Evolutionary conservation across 2,888 invertebrate genomes (phyloP).

Genomic region (Cryptocephalus primarius): DNA sequence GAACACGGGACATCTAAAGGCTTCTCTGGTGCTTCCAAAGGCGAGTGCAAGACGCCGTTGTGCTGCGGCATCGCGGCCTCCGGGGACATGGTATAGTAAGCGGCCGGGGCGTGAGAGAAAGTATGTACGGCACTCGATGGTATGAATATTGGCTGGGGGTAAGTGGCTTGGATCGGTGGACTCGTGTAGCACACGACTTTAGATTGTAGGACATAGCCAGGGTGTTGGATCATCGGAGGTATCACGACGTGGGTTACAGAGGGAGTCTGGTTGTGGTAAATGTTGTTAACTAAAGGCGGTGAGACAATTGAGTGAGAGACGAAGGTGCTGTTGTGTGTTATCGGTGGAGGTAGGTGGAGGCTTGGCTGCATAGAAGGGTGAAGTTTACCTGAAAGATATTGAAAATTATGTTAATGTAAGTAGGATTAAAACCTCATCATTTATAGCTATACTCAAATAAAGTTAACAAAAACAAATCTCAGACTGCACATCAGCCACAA

Average conservation of each 20-base stretch:
- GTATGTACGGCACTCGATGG: conserved; percentile 3
- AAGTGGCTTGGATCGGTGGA: conserved; percentile 4
- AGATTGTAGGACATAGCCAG: background rate
- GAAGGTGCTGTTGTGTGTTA: conserved; percentile 3
- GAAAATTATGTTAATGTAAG: no score
- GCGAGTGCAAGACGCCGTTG: background rate
- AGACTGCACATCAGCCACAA: no score
- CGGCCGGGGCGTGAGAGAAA: conserved; percentile 2
- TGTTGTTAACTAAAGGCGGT: conserved; percentile 1
- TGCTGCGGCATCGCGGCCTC: background rate
- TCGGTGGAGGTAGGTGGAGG: background rate
- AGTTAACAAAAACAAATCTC: no score
- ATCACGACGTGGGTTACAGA: conserved; percentile 8
- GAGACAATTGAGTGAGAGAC: conserved; percentile 5
- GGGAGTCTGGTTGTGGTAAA: conserved; percentile 7
- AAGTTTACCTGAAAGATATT: no score
- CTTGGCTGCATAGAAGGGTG: no score
- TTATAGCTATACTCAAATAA: no score
- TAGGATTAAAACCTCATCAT: no score
- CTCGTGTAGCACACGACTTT: conserved; percentile 8
- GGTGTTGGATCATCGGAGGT: conserved; percentile 7
- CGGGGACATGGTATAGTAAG: background rate
- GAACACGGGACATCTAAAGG: background rate
- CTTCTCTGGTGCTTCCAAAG: background rate
- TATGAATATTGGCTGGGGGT: conserved; percentile 10